Evolutionary conservation across 2,113 vertebrate species (phyloP), one percentile per base, ranked within the genome.

Genomic region (Narcine bancroftii): DNA sequence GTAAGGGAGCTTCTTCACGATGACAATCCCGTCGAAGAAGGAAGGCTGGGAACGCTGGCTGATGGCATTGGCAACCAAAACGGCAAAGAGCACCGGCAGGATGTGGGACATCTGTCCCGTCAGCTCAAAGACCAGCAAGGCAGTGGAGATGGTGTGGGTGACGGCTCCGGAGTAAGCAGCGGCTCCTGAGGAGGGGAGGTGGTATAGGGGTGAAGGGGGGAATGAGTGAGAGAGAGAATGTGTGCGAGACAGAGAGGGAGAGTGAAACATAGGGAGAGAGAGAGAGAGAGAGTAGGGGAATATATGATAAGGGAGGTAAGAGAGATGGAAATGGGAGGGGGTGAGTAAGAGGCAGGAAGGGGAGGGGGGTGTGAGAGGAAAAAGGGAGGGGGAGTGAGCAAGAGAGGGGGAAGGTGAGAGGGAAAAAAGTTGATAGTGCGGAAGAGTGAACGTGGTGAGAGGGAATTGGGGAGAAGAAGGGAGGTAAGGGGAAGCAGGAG

Each of bases 51-150:
- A 81, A 3, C 92, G 92, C 36, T 94, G 93, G 92, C 93, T 94
- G 81, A 94, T 93, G 60, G 92, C 93, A 13, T 93, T 94, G 39
- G 93, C 92, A 0, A 92, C 60, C 56, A 93, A 26, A 29, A 92
- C 92, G 0, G 93, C 92, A 1, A 94, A 69, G 13, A 93, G 93
- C 45, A 94, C 93, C 0, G 93, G 93, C 42, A 94, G 92, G 56
- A 94, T 93, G 45, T 94, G 93, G 2, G 93, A 93, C 93, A 94
- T 93, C 87, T 94, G 93, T 11, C 93, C 93, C 0, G 93, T 93
- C 63, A 94, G 47, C 75, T 94, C 93, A 17, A 93, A 94, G 1
- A 93, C 93, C 83, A 94, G 69, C 73, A 94, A 72, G 0, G 93
- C 93, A 0, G 93, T 93, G 1, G 93, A 94, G 3, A 94, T 10